Base-by-base conservation (phyloP, 2,888 invertebrate species). In the Carcina quercana region DNA sequence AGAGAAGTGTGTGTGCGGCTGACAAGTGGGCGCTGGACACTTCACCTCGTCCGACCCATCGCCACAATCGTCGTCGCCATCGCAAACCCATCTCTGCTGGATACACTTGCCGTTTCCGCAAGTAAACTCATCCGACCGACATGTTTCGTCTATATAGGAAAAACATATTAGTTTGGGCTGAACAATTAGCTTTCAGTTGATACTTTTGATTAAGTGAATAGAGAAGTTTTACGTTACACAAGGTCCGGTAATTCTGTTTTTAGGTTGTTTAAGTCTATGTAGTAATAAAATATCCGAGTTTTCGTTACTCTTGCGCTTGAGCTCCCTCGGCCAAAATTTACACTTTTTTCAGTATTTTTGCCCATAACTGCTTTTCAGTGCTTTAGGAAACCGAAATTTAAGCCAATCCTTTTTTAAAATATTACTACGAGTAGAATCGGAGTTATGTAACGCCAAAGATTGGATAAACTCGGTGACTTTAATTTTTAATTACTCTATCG, bases 111-210 rank as follows among this genome's bases (percentile, higher is more conserved):
- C 93, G 65, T 95, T 94, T 31, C 87, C 89, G 74, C 97, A 97
- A n/a, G 95, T 94, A 68, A 96, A 96, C 74, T 97, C 95, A 68
- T 95, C 95, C 31, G 93, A 89, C 46, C 95, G 91, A 74, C 96
- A 97, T 13, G 96, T 96, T 64, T 92, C 93, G 86, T 95, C 95
- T 95, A 38, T 33, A 14, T 17, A 38, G 12, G 8, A 26, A 25
- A 13, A 6, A 17, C 5, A 19, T 21, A 10, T 20, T 20, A 20
- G n/a, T n/a, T n/a, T n/a, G n/a, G n/a, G 25, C 12, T 7, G 14
- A 12, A 24, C 10, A 12, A 12, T 11, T 13, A 24, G 24, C 13
- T 12, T 5, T 24, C 1, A 12, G 19, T 8, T 7, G 7, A n/a
- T n/a, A n/a, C 7, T 2, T 19, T 2, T 19, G 19, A 8, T 8